Evolutionary conservation across 2,113 vertebrate genomes (phyloP).

Genomic region (Grallaria varia): DNA sequence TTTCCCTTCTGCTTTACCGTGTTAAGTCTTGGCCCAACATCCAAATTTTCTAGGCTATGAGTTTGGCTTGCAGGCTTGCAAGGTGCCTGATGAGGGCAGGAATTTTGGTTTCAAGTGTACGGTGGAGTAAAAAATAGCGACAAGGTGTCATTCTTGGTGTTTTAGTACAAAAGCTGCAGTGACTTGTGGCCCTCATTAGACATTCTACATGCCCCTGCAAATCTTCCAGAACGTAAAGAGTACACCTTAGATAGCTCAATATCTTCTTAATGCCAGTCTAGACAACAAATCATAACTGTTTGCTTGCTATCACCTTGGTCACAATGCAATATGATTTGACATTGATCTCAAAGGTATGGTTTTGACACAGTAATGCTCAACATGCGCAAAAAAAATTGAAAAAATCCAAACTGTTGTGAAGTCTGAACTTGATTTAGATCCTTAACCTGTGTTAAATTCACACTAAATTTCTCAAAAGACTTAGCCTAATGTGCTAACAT

Average conservation of each 20-base stretch:
- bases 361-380: not conserved
- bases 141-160: not conserved
- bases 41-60: not conserved
- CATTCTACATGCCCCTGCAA: not conserved
- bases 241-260: not conserved
- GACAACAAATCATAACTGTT: not conserved
- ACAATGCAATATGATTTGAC: not conserved
- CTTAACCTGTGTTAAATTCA: not conserved
- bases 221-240: not conserved
- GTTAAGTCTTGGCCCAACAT: not conserved
- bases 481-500: not conserved
- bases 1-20: not conserved
- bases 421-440: not conserved
- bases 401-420: not conserved
- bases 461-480: not conserved
- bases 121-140: not conserved
- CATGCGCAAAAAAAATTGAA: not conserved
- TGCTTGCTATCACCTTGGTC: not conserved
- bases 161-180: not conserved
- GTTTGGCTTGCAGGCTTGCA: not conserved
- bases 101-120: not conserved
- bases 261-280: not conserved
- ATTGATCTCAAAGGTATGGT: not conserved
- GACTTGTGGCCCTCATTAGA: not conserved
- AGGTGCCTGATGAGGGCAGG: not conserved